phyloP scores from a whole-genome alignment of 2,113 vertebrate genomes.

The Odobenus rosmarus region DNA sequence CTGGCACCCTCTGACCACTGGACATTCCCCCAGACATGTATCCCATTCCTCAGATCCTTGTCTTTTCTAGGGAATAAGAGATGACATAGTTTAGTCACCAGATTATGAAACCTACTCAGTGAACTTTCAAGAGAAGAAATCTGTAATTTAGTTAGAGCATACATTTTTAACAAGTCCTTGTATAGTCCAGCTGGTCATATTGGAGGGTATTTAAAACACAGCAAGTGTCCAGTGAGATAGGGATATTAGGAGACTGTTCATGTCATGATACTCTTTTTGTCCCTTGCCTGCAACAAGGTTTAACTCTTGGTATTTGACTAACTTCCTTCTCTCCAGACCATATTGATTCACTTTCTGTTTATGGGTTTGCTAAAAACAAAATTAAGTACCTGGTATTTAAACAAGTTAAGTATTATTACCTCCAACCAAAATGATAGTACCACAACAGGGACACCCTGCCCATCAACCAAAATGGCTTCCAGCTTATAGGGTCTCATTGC shows the following conservation, averaged over 20 bases:
- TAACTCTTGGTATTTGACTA: background rate
- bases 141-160: background rate
- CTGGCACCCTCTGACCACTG: background rate
- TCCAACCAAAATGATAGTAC: background rate
- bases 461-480: fast-evolving
- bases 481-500: background rate
- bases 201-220: background rate
- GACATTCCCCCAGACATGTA: background rate
- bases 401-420: background rate
- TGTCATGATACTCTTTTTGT: background rate
- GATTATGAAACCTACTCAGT: background rate
- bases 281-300: background rate
- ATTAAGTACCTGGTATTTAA: background rate
- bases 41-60: background rate
- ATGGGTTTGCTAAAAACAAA: constrained; percentile 1
- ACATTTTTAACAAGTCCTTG: background rate
- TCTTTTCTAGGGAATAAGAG: background rate
- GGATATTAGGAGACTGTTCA: background rate
- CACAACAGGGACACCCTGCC: background rate
- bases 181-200: background rate
- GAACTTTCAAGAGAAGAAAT: background rate
- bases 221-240: background rate
- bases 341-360: background rate
- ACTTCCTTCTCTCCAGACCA: background rate
- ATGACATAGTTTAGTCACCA: background rate